Evolutionary conservation across 2,113 vertebrate genomes (phyloP).

Genomic region (Sialia sialis): DNA sequence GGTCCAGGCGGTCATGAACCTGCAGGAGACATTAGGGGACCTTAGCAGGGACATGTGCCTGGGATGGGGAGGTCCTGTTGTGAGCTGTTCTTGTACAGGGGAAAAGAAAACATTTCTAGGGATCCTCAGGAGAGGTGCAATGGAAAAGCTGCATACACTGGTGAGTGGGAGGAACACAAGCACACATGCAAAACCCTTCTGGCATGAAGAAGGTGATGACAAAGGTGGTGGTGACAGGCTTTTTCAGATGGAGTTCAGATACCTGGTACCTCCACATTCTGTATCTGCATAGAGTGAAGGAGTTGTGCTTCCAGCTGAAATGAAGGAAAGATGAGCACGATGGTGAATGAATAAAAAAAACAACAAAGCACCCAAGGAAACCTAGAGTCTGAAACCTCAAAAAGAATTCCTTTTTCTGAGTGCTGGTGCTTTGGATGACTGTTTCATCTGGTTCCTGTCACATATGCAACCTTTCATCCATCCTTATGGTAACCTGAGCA

Average conservation of each 20-base stretch:
- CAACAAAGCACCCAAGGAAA: background rate
- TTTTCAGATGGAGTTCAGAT: background rate
- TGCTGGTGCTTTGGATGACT: background rate
- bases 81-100: background rate
- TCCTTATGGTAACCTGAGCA: background rate
- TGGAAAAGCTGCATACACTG: background rate
- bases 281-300: fast-evolving
- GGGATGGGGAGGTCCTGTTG: background rate
- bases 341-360: fast-evolving
- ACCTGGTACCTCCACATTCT: background rate
- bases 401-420: background rate
- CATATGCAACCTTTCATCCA: background rate
- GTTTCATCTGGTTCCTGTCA: background rate
- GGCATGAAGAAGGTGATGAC: background rate
- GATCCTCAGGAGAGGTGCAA: background rate
- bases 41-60: background rate
- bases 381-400: background rate
- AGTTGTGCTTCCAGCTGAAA: background rate
- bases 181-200: background rate
- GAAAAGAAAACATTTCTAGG: background rate
- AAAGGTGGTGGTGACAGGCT: background rate
- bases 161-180: background rate
- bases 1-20: slow-evolving; percentile 91
- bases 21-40: slow-evolving; percentile 37
- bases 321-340: fast-evolving